Conservation (phyloP, 2,888 invertebrate genomes). For the Hyalella azteca region DNA sequence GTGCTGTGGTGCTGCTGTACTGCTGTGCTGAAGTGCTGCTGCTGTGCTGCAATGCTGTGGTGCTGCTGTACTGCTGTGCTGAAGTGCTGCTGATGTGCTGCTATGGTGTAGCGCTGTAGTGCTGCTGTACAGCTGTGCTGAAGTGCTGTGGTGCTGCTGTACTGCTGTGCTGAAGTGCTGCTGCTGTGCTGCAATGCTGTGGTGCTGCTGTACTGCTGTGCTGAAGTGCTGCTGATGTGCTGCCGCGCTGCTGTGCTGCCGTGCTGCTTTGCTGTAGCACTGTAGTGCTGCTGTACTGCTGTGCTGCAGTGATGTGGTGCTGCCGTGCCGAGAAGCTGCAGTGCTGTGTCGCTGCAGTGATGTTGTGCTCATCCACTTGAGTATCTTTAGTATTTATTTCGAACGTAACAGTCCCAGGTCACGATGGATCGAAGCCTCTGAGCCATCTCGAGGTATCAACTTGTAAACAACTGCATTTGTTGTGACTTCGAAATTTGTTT, state of each 20-base stretch:
- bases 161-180: background rate
- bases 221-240: background rate
- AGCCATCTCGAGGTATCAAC: too few species aligned
- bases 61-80: background rate
- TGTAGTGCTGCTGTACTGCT: background rate
- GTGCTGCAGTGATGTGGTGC: background rate
- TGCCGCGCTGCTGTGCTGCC: background rate
- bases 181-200: background rate
- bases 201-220: background rate
- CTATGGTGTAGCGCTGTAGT: background rate
- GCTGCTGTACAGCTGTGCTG: background rate
- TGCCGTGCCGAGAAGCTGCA: background rate
- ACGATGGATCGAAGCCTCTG: too few species aligned
- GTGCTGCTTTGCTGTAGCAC: background rate
- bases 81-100: background rate
- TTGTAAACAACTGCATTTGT: too few species aligned
- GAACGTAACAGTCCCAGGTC: too few species aligned
- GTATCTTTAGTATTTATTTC: too few species aligned
- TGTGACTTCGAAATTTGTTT: too few species aligned
- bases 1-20: background rate
- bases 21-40: background rate
- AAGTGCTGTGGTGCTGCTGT: background rate
- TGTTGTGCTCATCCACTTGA: background rate
- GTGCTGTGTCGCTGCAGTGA: background rate
- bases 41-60: background rate